Conservation (phyloP, 1,140 invertebrate genomes). For the Trichonephila inaurata region DNA sequence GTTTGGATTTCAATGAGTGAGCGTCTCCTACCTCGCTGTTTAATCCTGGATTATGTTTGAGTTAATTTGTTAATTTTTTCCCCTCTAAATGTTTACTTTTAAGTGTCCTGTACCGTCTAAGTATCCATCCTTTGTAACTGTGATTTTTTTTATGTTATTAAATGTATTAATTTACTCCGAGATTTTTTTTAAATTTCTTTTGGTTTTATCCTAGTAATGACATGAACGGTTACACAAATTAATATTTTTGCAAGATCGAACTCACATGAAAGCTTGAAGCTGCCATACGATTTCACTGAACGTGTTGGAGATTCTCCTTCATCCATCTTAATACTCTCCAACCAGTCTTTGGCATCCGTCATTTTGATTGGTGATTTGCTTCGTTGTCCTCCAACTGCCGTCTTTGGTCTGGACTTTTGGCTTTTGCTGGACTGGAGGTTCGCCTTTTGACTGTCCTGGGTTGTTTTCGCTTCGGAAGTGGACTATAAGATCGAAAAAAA, state of each 20-base stretch:
- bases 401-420: background rate
- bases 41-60: too few relatives aligned
- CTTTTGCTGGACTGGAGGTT: background rate
- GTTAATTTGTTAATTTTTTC: too few relatives aligned
- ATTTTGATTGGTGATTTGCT: background rate
- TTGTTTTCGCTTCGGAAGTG: background rate
- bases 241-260: background rate
- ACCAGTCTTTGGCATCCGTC: background rate
- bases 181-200: too few relatives aligned
- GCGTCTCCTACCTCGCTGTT: too few relatives aligned
- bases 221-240: too few relatives aligned
- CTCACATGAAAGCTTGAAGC: conserved; percentile 13
- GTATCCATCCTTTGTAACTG: too few relatives aligned
- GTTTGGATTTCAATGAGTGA: too few relatives aligned
- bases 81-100: too few relatives aligned
- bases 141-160: too few relatives aligned
- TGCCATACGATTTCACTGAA: background rate
- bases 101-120: too few relatives aligned
- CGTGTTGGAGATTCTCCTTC: background rate
- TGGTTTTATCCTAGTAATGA: too few relatives aligned
- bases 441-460: background rate
- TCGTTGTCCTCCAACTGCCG: background rate
- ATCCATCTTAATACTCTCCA: background rate
- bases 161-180: too few relatives aligned
- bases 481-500: background rate